Evolutionary conservation across 2,113 vertebrate genomes (phyloP).

Genomic region (Abramis brama): DNA sequence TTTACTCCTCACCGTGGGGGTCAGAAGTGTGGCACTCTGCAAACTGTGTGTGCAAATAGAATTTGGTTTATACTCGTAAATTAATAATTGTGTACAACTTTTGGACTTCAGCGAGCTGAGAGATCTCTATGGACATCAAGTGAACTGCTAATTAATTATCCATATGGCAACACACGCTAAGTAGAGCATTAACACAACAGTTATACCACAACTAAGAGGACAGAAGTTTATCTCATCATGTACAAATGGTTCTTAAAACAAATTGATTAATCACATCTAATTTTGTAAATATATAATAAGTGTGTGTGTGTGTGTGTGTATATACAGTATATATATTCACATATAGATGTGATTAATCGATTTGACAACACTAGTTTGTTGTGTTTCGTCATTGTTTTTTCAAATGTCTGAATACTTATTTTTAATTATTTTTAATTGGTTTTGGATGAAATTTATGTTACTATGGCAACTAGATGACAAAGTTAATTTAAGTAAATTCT

Average conservation of each 20-base stretch:
- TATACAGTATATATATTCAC: too few relatives aligned
- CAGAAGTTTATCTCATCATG: constrained; percentile 9
- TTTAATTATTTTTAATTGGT: too few relatives aligned
- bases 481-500: too few relatives aligned
- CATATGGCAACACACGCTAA: constrained; percentile 5
- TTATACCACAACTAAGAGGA: neutral
- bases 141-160: constrained; percentile 23
- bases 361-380: too few relatives aligned
- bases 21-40: neutral
- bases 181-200: constrained; percentile 16
- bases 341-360: too few relatives aligned
- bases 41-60: neutral
- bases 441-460: too few relatives aligned
- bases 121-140: constrained; percentile 20
- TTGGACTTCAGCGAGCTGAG: constrained; percentile 33
- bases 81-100: neutral
- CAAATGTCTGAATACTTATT: too few relatives aligned
- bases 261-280: too few relatives aligned
- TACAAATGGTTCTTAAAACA: neutral
- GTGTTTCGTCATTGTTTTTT: too few relatives aligned
- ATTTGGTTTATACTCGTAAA: neutral
- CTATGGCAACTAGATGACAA: too few relatives aligned
- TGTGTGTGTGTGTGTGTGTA: too few relatives aligned
- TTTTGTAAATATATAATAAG: too few relatives aligned
- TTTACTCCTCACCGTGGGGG: neutral